phyloP scores from a whole-genome alignment of 1,140 invertebrate species.

The Adelges cooleyi region DNA sequence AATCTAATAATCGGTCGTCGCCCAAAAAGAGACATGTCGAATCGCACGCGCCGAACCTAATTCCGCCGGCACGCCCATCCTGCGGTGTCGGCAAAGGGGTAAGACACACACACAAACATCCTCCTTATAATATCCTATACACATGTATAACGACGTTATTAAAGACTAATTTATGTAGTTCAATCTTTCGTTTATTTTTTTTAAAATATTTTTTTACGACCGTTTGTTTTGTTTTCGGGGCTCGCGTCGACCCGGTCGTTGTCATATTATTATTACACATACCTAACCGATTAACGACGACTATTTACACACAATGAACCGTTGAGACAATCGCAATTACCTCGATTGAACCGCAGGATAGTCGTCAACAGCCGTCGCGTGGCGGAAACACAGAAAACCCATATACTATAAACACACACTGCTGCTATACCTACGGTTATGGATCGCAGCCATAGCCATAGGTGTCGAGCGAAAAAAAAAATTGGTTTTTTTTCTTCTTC shows the following conservation, averaged over 20 bases:
- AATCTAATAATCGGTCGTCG: conserved; percentile 9
- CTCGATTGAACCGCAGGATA: neutral
- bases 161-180: neutral
- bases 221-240: conserved; percentile 21
- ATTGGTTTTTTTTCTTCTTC: no score
- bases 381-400: no score
- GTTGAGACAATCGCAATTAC: conserved; percentile 22
- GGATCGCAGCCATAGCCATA: no score
- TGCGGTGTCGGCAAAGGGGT: neutral
- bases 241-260: neutral
- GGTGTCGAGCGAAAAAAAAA: no score
- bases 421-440: no score
- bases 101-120: neutral
- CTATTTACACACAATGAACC: conserved; percentile 25
- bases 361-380: neutral
- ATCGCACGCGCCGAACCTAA: conserved; percentile 20
- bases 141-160: neutral
- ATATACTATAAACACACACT: no score
- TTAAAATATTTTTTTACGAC: conserved; percentile 12
- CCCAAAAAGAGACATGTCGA: neutral
- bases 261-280: no score
- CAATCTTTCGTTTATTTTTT: neutral
- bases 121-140: no score
- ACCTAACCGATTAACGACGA: neutral
- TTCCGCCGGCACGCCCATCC: conserved; percentile 24